Percentiles rank a stretch among this genome's conserved stretches.
Conservation (phyloP, 2,113 vertebrate species). For the Halichoeres trimaculatus region DNA sequence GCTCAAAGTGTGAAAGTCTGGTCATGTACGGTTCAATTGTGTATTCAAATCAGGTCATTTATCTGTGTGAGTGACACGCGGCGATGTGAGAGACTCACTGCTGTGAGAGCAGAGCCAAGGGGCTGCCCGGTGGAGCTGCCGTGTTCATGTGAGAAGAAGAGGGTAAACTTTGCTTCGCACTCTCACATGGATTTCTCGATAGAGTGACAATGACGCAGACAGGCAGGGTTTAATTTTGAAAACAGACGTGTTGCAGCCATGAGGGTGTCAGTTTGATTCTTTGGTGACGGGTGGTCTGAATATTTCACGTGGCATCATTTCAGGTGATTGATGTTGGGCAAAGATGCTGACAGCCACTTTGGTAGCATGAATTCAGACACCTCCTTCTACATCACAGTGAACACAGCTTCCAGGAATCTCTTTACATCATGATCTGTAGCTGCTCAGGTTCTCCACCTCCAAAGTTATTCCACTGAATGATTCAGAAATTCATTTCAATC, state of each 20-base stretch:
- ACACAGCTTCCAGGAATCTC: conserved; percentile 35
- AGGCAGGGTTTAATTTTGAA: conserved; percentile 15
- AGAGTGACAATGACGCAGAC: conserved; percentile 6
- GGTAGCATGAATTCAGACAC: conserved; percentile 4
- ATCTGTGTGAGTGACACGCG: neutral
- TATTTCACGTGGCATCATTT: conserved; percentile 16
- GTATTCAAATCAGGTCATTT: conserved; percentile 27
- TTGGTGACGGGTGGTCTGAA: conserved; percentile 18
- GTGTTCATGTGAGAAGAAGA: conserved; percentile 26
- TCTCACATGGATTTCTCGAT: conserved; percentile 26
- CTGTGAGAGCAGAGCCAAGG: conserved; percentile 16
- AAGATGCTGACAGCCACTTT: conserved; percentile 30
- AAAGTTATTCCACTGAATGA: no score
- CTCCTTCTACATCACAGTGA: neutral
- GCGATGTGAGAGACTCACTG: conserved; percentile 9
- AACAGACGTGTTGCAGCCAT: neutral
- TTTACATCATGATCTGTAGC: neutral
- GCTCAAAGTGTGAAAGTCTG: conserved; percentile 8
- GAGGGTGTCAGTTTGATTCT: conserved; percentile 8
- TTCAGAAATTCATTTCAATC: neutral
- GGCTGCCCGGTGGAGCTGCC: conserved; percentile 7
- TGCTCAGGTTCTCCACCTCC: neutral
- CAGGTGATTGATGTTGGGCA: conserved; percentile 34
- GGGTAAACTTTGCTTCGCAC: conserved; percentile 29
- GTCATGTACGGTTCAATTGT: neutral